Conservation (phyloP, 2,888 invertebrate species). For the Mallateleia sp. region DNA sequence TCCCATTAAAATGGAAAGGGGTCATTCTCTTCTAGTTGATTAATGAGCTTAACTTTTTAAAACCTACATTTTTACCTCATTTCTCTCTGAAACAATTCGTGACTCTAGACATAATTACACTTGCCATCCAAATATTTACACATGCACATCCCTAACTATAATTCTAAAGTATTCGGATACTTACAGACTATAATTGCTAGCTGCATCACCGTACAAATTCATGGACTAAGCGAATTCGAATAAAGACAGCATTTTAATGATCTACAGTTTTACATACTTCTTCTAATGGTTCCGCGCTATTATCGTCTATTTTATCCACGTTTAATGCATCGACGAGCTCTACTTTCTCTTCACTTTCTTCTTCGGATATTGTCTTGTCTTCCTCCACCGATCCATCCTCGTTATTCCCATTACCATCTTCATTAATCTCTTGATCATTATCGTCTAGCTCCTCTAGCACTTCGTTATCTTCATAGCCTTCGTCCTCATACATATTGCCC, state of each 20-base stretch:
- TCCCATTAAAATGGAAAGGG: too few species aligned
- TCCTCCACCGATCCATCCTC: slow-evolving; percentile 75
- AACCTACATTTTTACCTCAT: not conserved
- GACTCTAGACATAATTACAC: not conserved
- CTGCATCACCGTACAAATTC: slow-evolving; percentile 59
- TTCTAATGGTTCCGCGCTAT: slow-evolving; percentile 87
- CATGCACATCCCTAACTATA: slow-evolving; percentile 61
- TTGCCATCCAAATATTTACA: slow-evolving; percentile 44
- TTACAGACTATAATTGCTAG: slow-evolving; percentile 62
- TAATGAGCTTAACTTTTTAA: not conserved
- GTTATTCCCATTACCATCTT: slow-evolving; percentile 83
- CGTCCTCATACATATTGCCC: slow-evolving; percentile 56
- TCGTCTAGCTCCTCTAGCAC: slow-evolving; percentile 69
- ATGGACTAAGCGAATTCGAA: slow-evolving; percentile 74
- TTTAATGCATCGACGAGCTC: slow-evolving; percentile 54
- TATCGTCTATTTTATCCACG: slow-evolving; percentile 81
- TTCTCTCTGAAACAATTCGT: not conserved
- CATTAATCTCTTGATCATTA: slow-evolving; percentile 74
- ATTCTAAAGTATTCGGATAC: slow-evolving; percentile 54
- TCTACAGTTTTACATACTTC: slow-evolving; percentile 84
- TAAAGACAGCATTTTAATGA: slow-evolving; percentile 30
- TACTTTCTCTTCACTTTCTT: slow-evolving; percentile 49
- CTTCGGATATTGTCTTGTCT: slow-evolving; percentile 63
- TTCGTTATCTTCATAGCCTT: slow-evolving; percentile 62
- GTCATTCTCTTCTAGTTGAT: too few species aligned